Conservation (phyloP, 1,140 invertebrate species). For the Ptiloglossa arizonensis region DNA sequence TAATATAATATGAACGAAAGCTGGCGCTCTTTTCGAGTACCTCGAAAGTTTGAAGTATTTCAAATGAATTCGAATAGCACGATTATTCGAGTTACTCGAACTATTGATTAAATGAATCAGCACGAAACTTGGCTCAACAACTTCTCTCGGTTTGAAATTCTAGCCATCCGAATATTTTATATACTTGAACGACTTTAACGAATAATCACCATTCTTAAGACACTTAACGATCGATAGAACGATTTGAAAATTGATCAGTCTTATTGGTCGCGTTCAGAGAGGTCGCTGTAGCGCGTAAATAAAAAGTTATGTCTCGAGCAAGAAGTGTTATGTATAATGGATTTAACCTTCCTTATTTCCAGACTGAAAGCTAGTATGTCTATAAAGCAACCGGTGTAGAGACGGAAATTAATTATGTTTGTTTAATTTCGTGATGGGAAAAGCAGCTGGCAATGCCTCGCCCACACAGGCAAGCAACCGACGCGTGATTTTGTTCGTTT, state of each 20-base stretch:
- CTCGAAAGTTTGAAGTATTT: too few species aligned
- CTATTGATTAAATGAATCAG: too few species aligned
- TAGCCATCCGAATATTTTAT: too few species aligned
- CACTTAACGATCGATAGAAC: not conserved
- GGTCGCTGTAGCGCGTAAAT: conserved; percentile 24
- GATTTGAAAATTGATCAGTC: not conserved
- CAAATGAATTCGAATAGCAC: too few species aligned
- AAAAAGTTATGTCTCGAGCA: conserved; percentile 46
- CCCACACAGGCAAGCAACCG: not conserved
- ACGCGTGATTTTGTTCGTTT: not conserved
- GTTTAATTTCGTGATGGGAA: conserved; percentile 64
- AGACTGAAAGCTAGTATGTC: not conserved
- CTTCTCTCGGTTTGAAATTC: too few species aligned
- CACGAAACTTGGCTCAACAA: too few species aligned
- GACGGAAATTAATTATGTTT: conserved; percentile 63
- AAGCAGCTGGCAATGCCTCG: conserved; percentile 24
- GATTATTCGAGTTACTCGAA: too few species aligned
- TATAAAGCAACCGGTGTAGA: conserved; percentile 11
- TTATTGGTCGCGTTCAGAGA: conserved; percentile 7
- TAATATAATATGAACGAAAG: not conserved
- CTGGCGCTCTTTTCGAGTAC: too few species aligned
- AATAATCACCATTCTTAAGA: not conserved
- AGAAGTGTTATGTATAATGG: conserved; percentile 46
- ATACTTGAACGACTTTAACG: not conserved
- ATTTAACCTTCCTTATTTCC: conserved; percentile 44